These are phyloP conservation scores for Macroramphosus scolopax DNA, from an alignment of 2,797 vertebrate genomes.

Conservation along the genomic window DNA sequence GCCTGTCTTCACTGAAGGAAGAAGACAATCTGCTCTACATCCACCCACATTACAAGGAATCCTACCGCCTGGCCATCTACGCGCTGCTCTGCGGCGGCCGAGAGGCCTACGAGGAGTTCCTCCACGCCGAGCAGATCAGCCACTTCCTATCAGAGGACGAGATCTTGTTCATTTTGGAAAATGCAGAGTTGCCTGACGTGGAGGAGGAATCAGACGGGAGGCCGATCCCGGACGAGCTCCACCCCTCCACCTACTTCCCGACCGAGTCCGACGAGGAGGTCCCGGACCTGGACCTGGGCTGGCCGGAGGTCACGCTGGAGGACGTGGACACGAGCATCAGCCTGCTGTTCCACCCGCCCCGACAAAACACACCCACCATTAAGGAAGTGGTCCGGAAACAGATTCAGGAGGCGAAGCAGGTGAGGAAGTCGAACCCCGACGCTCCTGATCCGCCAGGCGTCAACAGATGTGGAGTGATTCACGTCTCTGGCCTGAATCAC, in stretches of 20 bases:
- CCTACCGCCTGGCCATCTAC: constrained; percentile 88
- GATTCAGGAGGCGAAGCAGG: constrained; percentile 87
- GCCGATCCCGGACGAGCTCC: constrained; percentile 43
- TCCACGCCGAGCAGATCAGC: constrained; percentile 82
- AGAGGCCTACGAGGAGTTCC: constrained; percentile 87
- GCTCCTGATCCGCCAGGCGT: no score
- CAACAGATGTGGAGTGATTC: no score
- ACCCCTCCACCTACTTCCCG: constrained; percentile 88
- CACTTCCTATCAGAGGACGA: constrained; percentile 88
- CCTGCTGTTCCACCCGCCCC: constrained; percentile 89
- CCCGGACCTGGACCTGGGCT: constrained; percentile 90
- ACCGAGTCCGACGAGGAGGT: constrained; percentile 87
- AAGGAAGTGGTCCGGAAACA: constrained; percentile 88
- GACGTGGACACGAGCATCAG: constrained; percentile 82
- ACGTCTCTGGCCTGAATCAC: no score
- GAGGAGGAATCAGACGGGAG: constrained; percentile 58
- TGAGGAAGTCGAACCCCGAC: no score
- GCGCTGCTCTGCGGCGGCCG: constrained; percentile 83
- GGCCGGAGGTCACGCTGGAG: constrained; percentile 80
- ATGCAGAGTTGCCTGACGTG: constrained; percentile 69
- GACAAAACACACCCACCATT: constrained; percentile 84
- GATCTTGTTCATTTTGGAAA: constrained; percentile 83
- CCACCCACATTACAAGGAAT: constrained; percentile 88
- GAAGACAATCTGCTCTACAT: constrained; percentile 77
- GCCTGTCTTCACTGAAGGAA: constrained; percentile 81